These are phyloP conservation scores for Trididemnum nubilum DNA, from an alignment of 23 tunicate species.

Conservation along the genomic window DNA sequence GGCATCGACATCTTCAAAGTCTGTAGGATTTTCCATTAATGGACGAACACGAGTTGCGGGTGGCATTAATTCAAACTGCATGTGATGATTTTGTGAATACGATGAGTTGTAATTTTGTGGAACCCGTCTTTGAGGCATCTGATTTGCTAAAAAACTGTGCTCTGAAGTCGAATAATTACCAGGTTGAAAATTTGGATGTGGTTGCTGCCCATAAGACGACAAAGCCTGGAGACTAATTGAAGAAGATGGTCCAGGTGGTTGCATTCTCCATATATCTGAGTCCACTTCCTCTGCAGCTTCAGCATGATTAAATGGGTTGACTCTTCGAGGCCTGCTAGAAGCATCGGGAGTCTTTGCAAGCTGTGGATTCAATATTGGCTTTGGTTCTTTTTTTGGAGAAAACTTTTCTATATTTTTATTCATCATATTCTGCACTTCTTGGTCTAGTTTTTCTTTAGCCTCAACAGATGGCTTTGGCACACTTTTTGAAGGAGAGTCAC, in stretches of 20 bases:
- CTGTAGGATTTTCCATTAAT: not conserved
- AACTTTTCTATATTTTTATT: constrained; percentile 14
- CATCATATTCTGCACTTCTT: constrained; percentile 12
- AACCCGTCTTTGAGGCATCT: not conserved
- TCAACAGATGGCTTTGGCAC: not conserved
- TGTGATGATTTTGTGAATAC: not conserved
- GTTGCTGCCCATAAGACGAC: not conserved
- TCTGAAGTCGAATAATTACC: not conserved
- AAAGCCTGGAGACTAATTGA: not conserved
- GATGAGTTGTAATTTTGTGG: not conserved
- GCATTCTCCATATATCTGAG: constrained; percentile 36
- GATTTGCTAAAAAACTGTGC: not conserved
- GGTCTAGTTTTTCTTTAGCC: not conserved
- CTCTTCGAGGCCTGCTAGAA: constrained; percentile 12
- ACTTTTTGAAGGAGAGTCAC: not conserved
- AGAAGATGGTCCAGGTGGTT: not conserved
- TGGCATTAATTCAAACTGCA: constrained; percentile 31
- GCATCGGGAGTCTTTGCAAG: not conserved
- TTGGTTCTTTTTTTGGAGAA: constrained; percentile 25
- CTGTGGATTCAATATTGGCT: not conserved
- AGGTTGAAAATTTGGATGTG: not conserved
- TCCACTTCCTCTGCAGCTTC: not conserved
- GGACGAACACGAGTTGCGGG: not conserved
- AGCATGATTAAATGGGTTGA: constrained; percentile 35
- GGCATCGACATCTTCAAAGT: constrained; percentile 52